phyloP scores from a whole-genome alignment of 2,888 invertebrate species.

The Eilema sororculum region DNA sequence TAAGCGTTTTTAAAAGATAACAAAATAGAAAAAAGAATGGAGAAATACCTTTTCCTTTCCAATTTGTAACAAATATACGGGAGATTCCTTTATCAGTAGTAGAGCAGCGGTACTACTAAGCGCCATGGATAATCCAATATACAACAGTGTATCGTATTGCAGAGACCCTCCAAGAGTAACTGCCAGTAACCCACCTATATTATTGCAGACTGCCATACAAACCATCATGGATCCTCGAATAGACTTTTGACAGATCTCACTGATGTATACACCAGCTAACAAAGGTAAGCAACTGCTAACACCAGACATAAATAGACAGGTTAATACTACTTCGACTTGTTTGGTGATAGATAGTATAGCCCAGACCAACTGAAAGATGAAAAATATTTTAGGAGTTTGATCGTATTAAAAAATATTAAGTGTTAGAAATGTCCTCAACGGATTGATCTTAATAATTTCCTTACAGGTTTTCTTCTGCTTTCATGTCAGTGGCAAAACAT shows the following conservation, averaged over 20 bases:
- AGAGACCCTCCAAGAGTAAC: conserved; percentile 42
- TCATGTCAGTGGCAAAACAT: too few relatives aligned
- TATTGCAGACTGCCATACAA: conserved; percentile 35
- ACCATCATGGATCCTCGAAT: conserved; percentile 50
- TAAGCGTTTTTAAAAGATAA: too few relatives aligned
- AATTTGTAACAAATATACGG: conserved; percentile 41
- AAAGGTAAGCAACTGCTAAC: conserved; percentile 32
- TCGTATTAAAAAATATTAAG: too few relatives aligned
- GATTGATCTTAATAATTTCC: too few relatives aligned
- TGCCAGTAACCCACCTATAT: conserved; percentile 39
- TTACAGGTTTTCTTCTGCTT: too few relatives aligned
- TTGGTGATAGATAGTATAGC: conserved; percentile 29
- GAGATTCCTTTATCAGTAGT: conserved; percentile 38
- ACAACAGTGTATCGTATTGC: conserved; percentile 35
- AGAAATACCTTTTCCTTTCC: conserved; percentile 38
- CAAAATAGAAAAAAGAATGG: not conserved
- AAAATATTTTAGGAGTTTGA: not conserved
- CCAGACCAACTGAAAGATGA: conserved; percentile 43
- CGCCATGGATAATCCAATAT: conserved; percentile 31
- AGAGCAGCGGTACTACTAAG: conserved; percentile 15
- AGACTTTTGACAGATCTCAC: conserved; percentile 49
- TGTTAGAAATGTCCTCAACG: too few relatives aligned
- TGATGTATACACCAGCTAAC: conserved; percentile 43
- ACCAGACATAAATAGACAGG: conserved; percentile 43
- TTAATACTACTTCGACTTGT: conserved; percentile 37